Evolutionary conservation across 2,797 vertebrate species (phyloP), one percentile per base, ranked within the genome.

Genomic region (Vespertilio murinus): DNA sequence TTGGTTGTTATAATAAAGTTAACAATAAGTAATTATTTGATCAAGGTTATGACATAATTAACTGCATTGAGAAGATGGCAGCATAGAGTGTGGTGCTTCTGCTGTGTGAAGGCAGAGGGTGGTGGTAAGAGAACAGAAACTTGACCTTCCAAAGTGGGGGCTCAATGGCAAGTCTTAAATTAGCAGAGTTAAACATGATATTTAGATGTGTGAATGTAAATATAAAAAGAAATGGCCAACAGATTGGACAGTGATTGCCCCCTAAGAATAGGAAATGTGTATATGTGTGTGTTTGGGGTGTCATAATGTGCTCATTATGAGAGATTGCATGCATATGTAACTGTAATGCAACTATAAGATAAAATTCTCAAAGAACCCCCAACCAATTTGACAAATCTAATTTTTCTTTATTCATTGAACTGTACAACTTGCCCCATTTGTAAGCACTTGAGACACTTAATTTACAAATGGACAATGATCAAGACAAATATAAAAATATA

Each of bases 401-500:
- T 67, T 88, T 69, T 88, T 88, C 54, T 79, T 88, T 82, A 4
- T 87, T 89, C n/a, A 40, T 83, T 67, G 13, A 22, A 65, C 49
- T 71, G 56, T 42, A 54, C 28, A 64, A 49, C 1, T 49, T 47
- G 25, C 3, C 13, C 33, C 25, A 64, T 80, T 87, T 94, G 54
- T 89, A 82, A 79, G 49, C 47, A 28, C 20, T 73, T 28, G 28
- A 64, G 28, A 69, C 75, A 78, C 25, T 86, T 38, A 93, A 70
- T 83, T 67, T 42, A 69, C 20, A 90, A 35, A 70, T 4, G 4
- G 45, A 79, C 28, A 52, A n/a, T 40, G 33, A 12, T 35, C 38
- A 77, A 47, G 80, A 23, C 22, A 56, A 52, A 77, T 18, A 23
- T 67, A 69, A 90, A 96, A 92, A 78, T 23, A 88, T n/a, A 90